Conservation (phyloP, 2,797 vertebrate genomes). For the Chlorospingus flavigularis region DNA sequence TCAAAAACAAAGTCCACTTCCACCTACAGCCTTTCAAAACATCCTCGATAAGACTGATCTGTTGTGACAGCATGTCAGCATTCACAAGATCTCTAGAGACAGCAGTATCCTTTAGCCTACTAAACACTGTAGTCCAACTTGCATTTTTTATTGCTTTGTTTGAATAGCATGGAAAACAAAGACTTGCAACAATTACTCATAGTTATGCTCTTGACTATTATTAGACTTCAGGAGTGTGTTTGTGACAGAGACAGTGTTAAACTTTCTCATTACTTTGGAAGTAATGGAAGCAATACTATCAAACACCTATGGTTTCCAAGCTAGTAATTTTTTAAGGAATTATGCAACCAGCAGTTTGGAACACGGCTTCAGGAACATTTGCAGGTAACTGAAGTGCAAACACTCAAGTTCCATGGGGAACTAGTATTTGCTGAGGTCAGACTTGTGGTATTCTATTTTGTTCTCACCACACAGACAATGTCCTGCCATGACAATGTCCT, state of each 20-base stretch:
- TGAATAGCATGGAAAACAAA: not conserved
- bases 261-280: not conserved
- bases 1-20: not conserved
- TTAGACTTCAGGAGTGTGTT: not conserved
- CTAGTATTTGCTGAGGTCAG: not conserved
- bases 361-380: not conserved
- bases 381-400: not conserved
- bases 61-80: not conserved
- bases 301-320: not conserved
- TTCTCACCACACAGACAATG: not conserved
- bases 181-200: not conserved
- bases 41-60: not conserved
- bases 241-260: not conserved
- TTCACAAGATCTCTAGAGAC: not conserved
- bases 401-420: not conserved
- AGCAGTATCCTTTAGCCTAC: not conserved
- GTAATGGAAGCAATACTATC: not conserved
- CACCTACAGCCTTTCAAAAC: not conserved
- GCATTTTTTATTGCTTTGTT: not conserved
- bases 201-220: not conserved
- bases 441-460: not conserved
- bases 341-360: not conserved
- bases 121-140: not conserved
- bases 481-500: not conserved
- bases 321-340: not conserved